Evolutionary conservation across 2,113 vertebrate species (phyloP).

Genomic region (Cephalopholis sonnerati): DNA sequence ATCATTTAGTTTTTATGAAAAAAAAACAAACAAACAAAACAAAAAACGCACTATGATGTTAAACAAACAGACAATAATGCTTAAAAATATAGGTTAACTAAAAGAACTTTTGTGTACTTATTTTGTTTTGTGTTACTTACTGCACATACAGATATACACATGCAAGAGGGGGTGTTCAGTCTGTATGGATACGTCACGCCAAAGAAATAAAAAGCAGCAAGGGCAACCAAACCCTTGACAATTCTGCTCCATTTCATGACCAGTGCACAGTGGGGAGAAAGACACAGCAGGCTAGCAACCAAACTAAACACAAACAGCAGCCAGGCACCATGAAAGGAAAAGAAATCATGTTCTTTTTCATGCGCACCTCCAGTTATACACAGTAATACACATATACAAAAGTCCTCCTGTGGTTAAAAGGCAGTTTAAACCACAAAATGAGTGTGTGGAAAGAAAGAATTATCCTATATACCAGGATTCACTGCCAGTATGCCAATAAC

Average conservation of each 20-base stretch:
- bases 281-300: conserved; percentile 68
- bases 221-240: conserved; percentile 56
- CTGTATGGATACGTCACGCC: not conserved
- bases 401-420: conserved; percentile 44
- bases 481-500: conserved; percentile 41
- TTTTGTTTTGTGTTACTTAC: not conserved
- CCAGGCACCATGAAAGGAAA: conserved; percentile 67
- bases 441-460: conserved; percentile 46
- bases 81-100: not conserved
- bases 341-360: conserved; percentile 74
- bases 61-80: not conserved
- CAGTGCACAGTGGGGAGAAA: conserved; percentile 46
- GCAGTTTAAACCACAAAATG: conserved; percentile 32
- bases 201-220: conserved; percentile 53
- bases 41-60: not conserved
- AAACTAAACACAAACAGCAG: conserved; percentile 76
- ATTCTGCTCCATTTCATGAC: conserved; percentile 59
- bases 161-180: conserved; percentile 2
- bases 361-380: conserved; percentile 54
- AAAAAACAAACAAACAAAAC: not conserved
- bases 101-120: not conserved
- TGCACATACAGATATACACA: not conserved
- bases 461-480: conserved; percentile 19
- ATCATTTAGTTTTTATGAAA: not conserved
- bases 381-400: conserved; percentile 51